Base-by-base conservation (phyloP, 64 coral and sea anemone genomes). In the Montipora cactus region DNA sequence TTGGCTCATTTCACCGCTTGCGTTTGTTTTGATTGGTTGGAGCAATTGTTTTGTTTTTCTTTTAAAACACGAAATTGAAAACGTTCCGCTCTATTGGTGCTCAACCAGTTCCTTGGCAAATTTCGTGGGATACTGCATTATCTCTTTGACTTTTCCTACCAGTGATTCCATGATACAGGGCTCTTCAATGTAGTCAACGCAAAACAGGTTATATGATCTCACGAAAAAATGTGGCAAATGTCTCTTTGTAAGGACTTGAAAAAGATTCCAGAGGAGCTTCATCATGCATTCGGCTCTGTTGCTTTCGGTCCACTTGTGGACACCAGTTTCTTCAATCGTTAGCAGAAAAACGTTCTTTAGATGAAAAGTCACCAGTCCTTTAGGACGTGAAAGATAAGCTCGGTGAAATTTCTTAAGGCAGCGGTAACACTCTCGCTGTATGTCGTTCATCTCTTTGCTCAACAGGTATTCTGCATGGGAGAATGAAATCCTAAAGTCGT, bases 391-490 rank as follows among this genome's bases (percentile, higher is more conserved):
- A 4, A 89, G 78, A 67, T 89, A 94, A 1, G 67, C 87, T 14
- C 81, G 87, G 74, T 94, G 67, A 62, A 70, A 89, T 45, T 75
- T 79, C 44, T 94, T 94, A 2, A 94, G 28, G 15, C 92, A 94
- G 11, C 92, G 78, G 78, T 94, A 94, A 16, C 87, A 94, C 5
- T 94, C 67, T 10, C 88, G 87, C 51, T 94, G 92, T 14, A 89
- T 48, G n/a, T 22, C 79, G 44, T 48, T 89, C 92, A 94, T 89
- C 23, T 81, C 87, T 47, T 94, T 87, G 11, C 86, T 94, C 52
- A 94, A 46, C 49, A 94, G 51, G 86, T 76, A 89, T 72, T 94
- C 92, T 19, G 92, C 92, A 49, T 94, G 87, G 4, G 87, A 89
- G 57, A 94, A 94, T 0, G 93, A 89, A 19, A 94, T 76, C 62